Evolutionary conservation across 2,113 vertebrate species (phyloP).

Genomic region (Salvator merianae): DNA sequence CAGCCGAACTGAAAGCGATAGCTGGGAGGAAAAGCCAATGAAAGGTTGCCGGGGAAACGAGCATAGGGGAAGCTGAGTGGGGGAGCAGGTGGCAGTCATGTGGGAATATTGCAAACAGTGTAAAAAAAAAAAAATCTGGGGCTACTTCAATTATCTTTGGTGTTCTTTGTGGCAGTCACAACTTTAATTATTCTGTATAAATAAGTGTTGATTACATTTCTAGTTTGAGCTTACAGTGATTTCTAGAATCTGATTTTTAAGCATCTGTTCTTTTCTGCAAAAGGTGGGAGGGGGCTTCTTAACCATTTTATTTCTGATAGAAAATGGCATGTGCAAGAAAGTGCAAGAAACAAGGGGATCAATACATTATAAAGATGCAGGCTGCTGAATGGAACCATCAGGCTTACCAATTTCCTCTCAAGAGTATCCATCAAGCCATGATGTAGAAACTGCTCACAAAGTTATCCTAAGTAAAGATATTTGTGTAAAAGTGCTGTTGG

Average conservation of each 20-base stretch:
- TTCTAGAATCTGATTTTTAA: slow-evolving; percentile 81
- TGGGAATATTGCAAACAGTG: slow-evolving; percentile 86
- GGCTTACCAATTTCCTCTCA: slow-evolving; percentile 75
- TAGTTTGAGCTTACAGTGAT: slow-evolving; percentile 79
- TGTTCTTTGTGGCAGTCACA: slow-evolving; percentile 82
- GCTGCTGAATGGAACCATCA: slow-evolving; percentile 76
- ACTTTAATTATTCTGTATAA: slow-evolving; percentile 88
- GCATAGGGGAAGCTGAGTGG: slow-evolving; percentile 85
- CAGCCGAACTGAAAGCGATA: slow-evolving; percentile 89
- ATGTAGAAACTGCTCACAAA: slow-evolving; percentile 71
- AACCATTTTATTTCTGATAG: slow-evolving; percentile 65
- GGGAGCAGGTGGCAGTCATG: slow-evolving; percentile 89
- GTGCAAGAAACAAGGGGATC: slow-evolving; percentile 73
- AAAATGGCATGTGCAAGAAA: slow-evolving; percentile 77
- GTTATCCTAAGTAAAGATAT: slow-evolving; percentile 74
- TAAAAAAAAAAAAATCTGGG: slow-evolving; percentile 57
- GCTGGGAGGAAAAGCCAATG: slow-evolving; percentile 88
- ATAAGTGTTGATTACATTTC: slow-evolving; percentile 88
- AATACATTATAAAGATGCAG: slow-evolving; percentile 68
- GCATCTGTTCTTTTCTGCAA: slow-evolving; percentile 76
- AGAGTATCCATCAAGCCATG: slow-evolving; percentile 75
- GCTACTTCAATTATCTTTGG: slow-evolving; percentile 82
- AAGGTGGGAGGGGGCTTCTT: slow-evolving; percentile 66
- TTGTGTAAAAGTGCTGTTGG: slow-evolving; percentile 67
- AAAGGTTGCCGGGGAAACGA: slow-evolving; percentile 90